These are phyloP conservation scores for Notocelia uddmanniana DNA, from an alignment of 2,888 invertebrate genomes.

Conservation along the genomic window DNA sequence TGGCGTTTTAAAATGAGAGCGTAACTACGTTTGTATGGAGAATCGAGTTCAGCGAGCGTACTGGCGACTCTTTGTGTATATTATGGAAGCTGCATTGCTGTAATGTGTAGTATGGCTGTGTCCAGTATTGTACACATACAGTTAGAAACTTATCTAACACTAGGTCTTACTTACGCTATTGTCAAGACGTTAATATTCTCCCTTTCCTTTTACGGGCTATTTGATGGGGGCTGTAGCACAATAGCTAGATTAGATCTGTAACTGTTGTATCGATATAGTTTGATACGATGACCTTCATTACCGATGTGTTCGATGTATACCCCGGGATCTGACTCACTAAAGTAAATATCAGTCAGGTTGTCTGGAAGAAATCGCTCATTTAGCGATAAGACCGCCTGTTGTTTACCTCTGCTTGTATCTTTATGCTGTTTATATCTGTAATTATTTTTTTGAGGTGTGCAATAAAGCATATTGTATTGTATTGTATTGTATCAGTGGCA, in stretches of 20 bases:
- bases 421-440: no score
- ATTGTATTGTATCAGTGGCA: neutral
- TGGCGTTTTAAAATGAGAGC: no score
- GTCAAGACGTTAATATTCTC: neutral
- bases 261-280: neutral
- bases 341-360: slow-evolving; percentile 1
- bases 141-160: neutral
- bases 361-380: no score
- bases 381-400: no score
- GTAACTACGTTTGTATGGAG: no score
- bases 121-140: neutral
- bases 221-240: neutral
- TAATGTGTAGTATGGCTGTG: neutral
- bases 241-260: neutral
- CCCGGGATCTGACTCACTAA: neutral
- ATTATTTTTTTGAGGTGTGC: no score
- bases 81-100: neutral
- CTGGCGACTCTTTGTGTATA: no score
- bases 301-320: neutral
- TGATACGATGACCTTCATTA: neutral
- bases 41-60: no score
- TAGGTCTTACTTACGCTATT: neutral
- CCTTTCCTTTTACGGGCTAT: neutral
- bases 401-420: no score
- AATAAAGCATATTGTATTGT: no score